Evolutionary conservation across 1,140 invertebrate species (phyloP), one percentile per base, ranked within the genome.

Genomic region (Hylaeus volcanicus): DNA sequence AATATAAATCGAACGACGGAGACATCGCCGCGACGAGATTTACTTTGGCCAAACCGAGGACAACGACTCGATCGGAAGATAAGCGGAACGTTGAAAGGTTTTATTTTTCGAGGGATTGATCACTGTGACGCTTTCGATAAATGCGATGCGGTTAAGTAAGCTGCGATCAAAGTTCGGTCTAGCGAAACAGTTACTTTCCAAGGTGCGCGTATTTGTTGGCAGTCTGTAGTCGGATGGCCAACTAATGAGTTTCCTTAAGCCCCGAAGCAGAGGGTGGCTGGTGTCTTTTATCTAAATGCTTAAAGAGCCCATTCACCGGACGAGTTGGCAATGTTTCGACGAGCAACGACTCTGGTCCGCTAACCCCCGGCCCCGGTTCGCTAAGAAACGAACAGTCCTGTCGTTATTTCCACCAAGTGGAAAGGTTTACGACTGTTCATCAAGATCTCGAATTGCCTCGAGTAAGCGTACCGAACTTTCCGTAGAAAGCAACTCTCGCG

Each of bases 361-460:
- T 55, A 78, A 48, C 65, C 71, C 26, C 26, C 26, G 26, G 26
- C 26, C 26, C 26, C 26, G 26, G 26, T 26, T 26, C 26, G 26
- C 26, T 26, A 26, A 26, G 26, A 26, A 26, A 26, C 26, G 26
- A 26, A 26, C 26, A 26, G 26, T 26, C 26, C 26, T 26, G 26
- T 26, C 26, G 26, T 26, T 26, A 26, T 26, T 26, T 26, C 26
- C 26, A 26, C 26, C 26, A 26, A 26, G 26, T 26, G 61, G 73
- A 86, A 65, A 85, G 74, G 74, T 86, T 86, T 84, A 84, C 84
- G 83, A 82, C 82, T 84, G 84, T 86, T 74, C 79, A 84, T 86
- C 84, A 84, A 78, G 83, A 78, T 84, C 66, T 74, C 58, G 81
- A 86, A 82, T 82, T 74, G 60, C 74, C 53, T 8, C n/a, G 63